These are phyloP conservation scores for Ochotona curzoniae DNA, from an alignment of 2,113 vertebrate genomes.

Conservation along the genomic window DNA sequence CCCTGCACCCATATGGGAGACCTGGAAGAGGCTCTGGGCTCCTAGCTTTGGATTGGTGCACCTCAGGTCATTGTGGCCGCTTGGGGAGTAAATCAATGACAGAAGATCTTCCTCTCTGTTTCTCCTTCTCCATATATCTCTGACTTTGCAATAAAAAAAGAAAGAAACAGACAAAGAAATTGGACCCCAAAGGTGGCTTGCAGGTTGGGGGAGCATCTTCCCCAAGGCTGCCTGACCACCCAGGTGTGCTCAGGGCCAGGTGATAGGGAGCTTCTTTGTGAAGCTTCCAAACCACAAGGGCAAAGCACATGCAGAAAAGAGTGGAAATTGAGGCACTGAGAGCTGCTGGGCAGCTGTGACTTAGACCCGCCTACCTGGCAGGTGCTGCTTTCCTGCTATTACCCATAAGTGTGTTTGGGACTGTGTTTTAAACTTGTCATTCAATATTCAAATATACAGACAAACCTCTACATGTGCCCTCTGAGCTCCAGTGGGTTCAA, in stretches of 20 bases:
- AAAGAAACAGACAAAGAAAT: not conserved
- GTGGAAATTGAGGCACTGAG: not conserved
- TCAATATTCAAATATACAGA: not conserved
- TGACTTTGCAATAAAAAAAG: too few species aligned
- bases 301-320: not conserved
- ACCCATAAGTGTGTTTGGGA: not conserved
- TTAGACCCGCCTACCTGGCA: not conserved
- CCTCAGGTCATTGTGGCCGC: too few species aligned
- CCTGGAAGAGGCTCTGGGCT: too few species aligned
- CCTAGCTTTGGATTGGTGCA: too few species aligned
- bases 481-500: not conserved
- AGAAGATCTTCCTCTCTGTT: too few species aligned
- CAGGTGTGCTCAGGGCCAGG: not conserved
- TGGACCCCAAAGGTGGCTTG: too few species aligned
- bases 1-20: too few species aligned
- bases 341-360: not conserved
- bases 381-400: accelerated
- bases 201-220: not conserved
- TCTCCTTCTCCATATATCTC: too few species aligned
- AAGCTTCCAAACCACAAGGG: not conserved
- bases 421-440: not conserved
- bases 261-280: not conserved
- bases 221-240: not conserved
- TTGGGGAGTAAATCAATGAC: too few species aligned
- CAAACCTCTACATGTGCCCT: not conserved